These are phyloP conservation scores for Lepidochrysops patricia DNA, from an alignment of 2,888 invertebrate species.

Conservation along the genomic window DNA sequence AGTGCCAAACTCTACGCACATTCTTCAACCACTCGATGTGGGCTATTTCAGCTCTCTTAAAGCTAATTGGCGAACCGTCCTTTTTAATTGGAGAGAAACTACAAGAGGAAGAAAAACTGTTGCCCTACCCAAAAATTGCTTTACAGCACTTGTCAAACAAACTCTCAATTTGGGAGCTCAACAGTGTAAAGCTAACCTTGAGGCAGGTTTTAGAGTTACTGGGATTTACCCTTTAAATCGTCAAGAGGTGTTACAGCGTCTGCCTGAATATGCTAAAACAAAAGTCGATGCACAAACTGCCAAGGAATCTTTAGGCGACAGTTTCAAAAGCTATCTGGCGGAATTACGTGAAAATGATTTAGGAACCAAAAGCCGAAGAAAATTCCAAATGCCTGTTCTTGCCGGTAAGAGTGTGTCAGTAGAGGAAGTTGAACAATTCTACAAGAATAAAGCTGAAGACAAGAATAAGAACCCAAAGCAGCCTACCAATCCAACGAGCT, in stretches of 20 bases:
- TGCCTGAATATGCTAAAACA: too few species aligned
- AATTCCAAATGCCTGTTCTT: too few species aligned
- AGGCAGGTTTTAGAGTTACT: too few species aligned
- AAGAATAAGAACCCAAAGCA: slow-evolving; percentile 6
- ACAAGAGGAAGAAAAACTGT: slow-evolving; percentile 3
- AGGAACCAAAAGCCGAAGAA: too few species aligned
- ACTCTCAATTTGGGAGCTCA: too few species aligned
- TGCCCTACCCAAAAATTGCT: slow-evolving; percentile 1
- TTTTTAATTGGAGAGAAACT: slow-evolving; percentile 5
- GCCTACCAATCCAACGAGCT: slow-evolving; percentile 12
- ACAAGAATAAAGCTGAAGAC: slow-evolving; percentile 13
- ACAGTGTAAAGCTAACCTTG: too few species aligned
- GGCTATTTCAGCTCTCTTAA: not conserved
- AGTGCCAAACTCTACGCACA: not conserved
- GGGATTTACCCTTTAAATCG: too few species aligned
- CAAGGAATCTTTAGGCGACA: slow-evolving; percentile 6
- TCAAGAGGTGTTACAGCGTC: too few species aligned
- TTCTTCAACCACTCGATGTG: not conserved
- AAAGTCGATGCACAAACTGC: slow-evolving; percentile 8
- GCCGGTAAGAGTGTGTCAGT: too few species aligned
- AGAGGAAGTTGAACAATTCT: slow-evolving; percentile 17
- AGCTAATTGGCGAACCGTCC: not conserved
- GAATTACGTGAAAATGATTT: too few species aligned
- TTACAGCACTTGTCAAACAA: not conserved
- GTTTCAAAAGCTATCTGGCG: slow-evolving; percentile 3